These are phyloP conservation scores for Leptopilina clavipes DNA, from an alignment of 1,140 invertebrate species.

Conservation along the genomic window DNA sequence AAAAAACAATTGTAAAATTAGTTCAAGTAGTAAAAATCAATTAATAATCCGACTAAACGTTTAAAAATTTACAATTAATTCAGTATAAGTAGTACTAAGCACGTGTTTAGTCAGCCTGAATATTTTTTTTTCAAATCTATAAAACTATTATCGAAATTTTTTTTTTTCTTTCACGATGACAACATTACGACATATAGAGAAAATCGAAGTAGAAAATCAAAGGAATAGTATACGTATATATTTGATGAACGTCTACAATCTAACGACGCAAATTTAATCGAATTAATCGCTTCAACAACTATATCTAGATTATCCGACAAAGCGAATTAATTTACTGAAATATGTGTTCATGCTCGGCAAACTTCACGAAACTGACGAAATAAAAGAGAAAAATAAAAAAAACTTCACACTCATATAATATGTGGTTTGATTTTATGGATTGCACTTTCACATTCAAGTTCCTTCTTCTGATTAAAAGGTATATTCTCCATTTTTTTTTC, in stretches of 20 bases:
- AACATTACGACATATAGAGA: neutral
- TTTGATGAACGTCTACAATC: neutral
- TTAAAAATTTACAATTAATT: too few relatives aligned
- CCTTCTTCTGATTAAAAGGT: neutral
- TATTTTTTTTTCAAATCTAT: too few relatives aligned
- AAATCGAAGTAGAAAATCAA: conserved; percentile 12
- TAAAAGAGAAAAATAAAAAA: neutral
- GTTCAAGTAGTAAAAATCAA: too few relatives aligned
- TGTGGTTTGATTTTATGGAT: conserved; percentile 1
- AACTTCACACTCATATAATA: neutral
- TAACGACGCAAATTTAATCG: conserved; percentile 19
- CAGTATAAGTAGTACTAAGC: too few relatives aligned
- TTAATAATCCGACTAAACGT: too few relatives aligned
- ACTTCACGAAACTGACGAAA: neutral
- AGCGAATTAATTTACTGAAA: conserved; percentile 23
- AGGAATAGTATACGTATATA: neutral
- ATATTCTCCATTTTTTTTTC: neutral
- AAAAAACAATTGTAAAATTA: too few relatives aligned
- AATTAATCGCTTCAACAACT: conserved; percentile 18
- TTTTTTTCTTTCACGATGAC: too few relatives aligned
- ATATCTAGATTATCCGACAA: conserved; percentile 17
- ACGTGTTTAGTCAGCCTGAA: too few relatives aligned
- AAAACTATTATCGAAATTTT: too few relatives aligned
- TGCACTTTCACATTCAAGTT: neutral
- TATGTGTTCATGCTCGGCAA: neutral